A percentile compares a stretch with the other conserved stretches of the same genome.
phyloP scores from a whole-genome alignment of 2,113 vertebrate species.

The Todiramphus chloris region DNA sequence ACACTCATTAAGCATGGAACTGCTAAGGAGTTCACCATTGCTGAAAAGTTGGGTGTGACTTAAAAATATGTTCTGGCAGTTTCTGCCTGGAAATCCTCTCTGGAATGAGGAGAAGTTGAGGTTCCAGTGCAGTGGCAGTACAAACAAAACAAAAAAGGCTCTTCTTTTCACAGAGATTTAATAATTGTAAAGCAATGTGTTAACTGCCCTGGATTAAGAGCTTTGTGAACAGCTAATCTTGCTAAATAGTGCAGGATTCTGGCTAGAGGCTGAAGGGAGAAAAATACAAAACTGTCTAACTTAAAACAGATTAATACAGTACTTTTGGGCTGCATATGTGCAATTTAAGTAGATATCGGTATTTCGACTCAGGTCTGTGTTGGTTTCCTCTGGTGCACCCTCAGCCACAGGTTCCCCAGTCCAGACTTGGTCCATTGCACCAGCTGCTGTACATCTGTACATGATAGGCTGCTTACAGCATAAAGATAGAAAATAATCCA shows the following conservation, averaged over 20 bases:
- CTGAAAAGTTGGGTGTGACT: too few relatives aligned
- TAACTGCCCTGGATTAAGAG: background rate
- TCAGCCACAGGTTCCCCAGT: background rate
- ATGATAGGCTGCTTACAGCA: background rate
- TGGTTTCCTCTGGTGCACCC: background rate
- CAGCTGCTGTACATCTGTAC: background rate
- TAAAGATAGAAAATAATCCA: background rate
- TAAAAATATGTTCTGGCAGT: background rate
- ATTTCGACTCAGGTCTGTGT: background rate
- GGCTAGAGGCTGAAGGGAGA: background rate
- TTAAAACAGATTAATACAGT: background rate
- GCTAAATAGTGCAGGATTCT: background rate
- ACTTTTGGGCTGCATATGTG: background rate
- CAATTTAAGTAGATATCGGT: background rate
- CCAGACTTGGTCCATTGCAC: background rate
- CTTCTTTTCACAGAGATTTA: background rate
- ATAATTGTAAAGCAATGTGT: background rate
- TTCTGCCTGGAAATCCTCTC: background rate
- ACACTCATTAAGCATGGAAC: background rate
- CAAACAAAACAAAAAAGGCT: background rate
- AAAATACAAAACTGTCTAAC: background rate
- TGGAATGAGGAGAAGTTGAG: background rate
- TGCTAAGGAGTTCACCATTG: too few relatives aligned
- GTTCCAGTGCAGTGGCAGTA: background rate
- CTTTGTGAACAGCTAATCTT: background rate